Evolutionary conservation across 2,888 invertebrate species (phyloP), one percentile per base, ranked within the genome.

Genomic region (Pyrrhosoma nymphula): DNA sequence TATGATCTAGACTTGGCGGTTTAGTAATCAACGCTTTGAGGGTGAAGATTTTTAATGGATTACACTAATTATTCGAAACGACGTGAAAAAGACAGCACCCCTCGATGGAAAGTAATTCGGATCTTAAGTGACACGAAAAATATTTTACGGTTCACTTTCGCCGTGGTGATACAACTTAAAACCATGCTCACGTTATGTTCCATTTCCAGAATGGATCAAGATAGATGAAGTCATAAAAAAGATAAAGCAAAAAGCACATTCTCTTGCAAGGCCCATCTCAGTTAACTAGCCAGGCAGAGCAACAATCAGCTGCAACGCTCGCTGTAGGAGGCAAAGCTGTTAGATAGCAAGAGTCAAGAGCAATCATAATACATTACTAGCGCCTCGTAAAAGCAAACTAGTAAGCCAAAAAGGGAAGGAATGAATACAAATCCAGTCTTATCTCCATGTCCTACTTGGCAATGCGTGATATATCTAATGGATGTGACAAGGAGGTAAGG

Each of bases 381-480:
- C 26, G 69, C 30, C 35, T 35, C 82, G 35, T 18, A 82, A 82
- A 82, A 82, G 82, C 12, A 35, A 82, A 82, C 18, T 14, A 35
- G 35, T 35, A 14, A 35, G 16, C 82, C 35, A 12, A 82, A 82
- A 82, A 82, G 16, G 35, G 30, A 14, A 30, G 8, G 82, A 35
- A 35, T 35, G 30, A 16, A 35, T 35, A 35, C 6, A 16, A 82
- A 82, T 82, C 30, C 35, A 35, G 35, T 26, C 30, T 35, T 82
- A 82, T 82, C 82, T 82, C 35, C 69, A 69, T 35, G 82, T 35
- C 82, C 82, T 82, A 82, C 82, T 82, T 82, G 12, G 82, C 30
- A 35, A 35, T 18, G 35, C 30, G 82, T 82, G 82, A 82, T 35
- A 0, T 82, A 82, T 35, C 82, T 16, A 82, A 82, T 82, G 82